phyloP scores from a whole-genome alignment of 2,797 vertebrate genomes.

The Xenentodon cancila region DNA sequence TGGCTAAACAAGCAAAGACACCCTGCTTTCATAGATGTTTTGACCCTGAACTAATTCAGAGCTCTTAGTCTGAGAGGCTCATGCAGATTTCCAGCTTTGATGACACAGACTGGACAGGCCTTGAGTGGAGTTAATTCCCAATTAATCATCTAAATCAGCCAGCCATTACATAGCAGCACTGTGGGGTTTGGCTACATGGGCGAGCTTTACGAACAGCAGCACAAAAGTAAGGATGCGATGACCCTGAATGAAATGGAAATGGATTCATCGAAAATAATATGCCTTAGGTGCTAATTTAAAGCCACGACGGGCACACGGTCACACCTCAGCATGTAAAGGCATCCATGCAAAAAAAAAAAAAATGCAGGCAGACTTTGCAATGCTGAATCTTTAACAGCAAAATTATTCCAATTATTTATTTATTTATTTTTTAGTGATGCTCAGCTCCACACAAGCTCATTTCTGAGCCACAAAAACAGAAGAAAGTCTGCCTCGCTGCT shows the following conservation, averaged over 20 bases:
- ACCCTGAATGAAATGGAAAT: conserved; percentile 5
- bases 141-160: conserved; percentile 28
- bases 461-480: conserved; percentile 32
- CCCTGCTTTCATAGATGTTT: background rate
- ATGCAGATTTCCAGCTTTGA: conserved; percentile 26
- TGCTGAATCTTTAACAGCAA: conserved; percentile 7
- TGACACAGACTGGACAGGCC: conserved; percentile 12
- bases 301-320: conserved; percentile 5
- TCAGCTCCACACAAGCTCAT: conserved; percentile 22
- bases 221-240: background rate
- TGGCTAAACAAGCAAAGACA: conserved; percentile 1
- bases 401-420: background rate
- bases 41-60: conserved; percentile 14
- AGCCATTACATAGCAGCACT: conserved; percentile 30
- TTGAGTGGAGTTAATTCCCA: conserved; percentile 15
- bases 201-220: background rate
- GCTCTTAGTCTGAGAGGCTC: conserved; percentile 25
- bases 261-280: background rate
- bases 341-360: background rate
- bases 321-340: background rate
- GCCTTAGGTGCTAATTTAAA: background rate
- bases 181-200: background rate
- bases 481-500: conserved; percentile 50
- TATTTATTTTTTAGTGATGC: background rate
- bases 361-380: background rate